Percentiles rank a stretch among this genome's conserved stretches.
These are phyloP conservation scores for Taphrorychus bicolor DNA, from an alignment of 2,888 invertebrate genomes.

Conservation along the genomic window DNA sequence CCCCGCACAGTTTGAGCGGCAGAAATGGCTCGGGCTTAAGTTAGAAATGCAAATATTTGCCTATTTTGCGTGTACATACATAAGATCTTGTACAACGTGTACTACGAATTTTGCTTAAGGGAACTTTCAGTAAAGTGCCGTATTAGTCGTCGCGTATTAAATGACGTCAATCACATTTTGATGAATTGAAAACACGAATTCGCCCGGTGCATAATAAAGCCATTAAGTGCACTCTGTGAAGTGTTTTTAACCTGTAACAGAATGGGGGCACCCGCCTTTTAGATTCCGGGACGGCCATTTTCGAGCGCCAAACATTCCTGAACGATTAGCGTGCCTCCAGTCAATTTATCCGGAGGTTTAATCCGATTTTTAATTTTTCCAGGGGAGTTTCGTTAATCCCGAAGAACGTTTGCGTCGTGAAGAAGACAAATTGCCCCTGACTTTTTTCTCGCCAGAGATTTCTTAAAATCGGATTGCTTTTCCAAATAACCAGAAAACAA, in stretches of 20 bases:
- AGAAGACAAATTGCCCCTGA: constrained; percentile 6
- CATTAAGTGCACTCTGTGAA: neutral
- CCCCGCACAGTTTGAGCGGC: constrained; percentile 5
- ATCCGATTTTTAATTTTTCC: constrained; percentile 15
- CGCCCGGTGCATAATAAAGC: neutral
- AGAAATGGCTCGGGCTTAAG: neutral
- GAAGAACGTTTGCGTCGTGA: constrained; percentile 4
- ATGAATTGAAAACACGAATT: neutral
- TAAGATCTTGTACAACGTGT: neutral
- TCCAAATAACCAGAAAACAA: neutral
- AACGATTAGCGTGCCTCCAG: constrained; percentile 13
- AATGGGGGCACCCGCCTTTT: constrained; percentile 4
- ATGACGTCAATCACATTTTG: neutral
- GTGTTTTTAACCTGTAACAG: neutral
- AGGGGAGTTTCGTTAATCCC: neutral
- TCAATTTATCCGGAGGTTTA: constrained; percentile 10
- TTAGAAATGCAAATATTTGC: neutral
- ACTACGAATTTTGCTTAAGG: neutral
- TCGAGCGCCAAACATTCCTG: constrained; percentile 9
- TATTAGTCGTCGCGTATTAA: neutral
- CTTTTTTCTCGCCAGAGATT: neutral
- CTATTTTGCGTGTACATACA: neutral
- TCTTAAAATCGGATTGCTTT: constrained; percentile 1
- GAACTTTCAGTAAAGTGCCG: neutral
- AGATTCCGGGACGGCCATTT: constrained; percentile 6